A percentile compares a stretch with the other conserved stretches of the same genome.
Evolutionary conservation across 2,113 vertebrate species (phyloP).

Genomic region (Podarcis raffonei): DNA sequence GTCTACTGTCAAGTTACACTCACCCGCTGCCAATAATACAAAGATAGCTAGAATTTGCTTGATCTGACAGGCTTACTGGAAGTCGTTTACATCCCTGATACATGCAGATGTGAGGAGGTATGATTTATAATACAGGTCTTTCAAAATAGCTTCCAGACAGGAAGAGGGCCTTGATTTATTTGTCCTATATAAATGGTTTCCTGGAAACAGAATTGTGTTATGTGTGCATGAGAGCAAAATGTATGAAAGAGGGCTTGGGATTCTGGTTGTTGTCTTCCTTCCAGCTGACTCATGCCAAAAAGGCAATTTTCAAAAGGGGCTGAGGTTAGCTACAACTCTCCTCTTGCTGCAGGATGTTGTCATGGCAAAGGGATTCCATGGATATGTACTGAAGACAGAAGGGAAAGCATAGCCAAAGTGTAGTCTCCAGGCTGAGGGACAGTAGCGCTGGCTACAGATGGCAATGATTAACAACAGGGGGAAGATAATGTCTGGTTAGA

Average conservation of each 20-base stretch:
- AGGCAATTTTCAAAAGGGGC: slow-evolving; percentile 7
- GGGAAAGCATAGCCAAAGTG: not conserved
- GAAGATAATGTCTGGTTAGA: not conserved
- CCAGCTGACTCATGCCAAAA: slow-evolving; percentile 11
- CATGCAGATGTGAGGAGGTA: not conserved
- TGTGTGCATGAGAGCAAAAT: not conserved
- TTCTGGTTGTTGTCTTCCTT: not conserved
- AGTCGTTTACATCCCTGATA: not conserved
- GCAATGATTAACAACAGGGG: not conserved
- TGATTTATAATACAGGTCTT: not conserved
- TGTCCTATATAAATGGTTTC: slow-evolving; percentile 16
- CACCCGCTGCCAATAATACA: not conserved
- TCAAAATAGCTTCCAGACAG: slow-evolving; percentile 5
- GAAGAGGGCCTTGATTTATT: slow-evolving; percentile 27
- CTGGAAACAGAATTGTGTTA: slow-evolving; percentile 6
- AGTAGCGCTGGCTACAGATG: not conserved
- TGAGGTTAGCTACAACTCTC: slow-evolving; percentile 1
- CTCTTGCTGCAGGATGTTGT: not conserved
- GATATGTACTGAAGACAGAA: not conserved
- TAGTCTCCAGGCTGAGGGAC: not conserved
- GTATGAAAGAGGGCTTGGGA: not conserved
- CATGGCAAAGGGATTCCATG: not conserved
- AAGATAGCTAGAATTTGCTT: not conserved
- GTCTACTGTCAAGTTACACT: not conserved
- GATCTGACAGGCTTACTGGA: accelerated